Evolutionary conservation across 1,140 invertebrate genomes (phyloP), one percentile per base, ranked within the genome.

Genomic region (Ceratina japonica): DNA sequence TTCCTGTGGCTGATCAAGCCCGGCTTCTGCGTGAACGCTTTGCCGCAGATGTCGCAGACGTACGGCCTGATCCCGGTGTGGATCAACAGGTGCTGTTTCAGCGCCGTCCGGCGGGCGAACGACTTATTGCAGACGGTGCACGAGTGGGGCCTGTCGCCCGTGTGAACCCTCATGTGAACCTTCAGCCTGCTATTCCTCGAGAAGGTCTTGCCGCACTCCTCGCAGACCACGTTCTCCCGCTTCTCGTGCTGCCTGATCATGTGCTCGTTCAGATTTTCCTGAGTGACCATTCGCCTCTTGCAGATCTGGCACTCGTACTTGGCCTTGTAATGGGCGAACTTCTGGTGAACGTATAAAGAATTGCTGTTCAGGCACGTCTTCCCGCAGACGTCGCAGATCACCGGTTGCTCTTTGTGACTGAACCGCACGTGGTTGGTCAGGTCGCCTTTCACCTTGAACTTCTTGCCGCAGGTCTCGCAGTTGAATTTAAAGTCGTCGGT

Each of bases 41-140:
- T 95, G 5, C 95, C 96, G 87, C 98, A 98, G 37, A 96, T 94
- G 27, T 95, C 94, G 89, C 97, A 98, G 49, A 95, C 94, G 87
- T 96, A 98, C 0, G 97, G 97, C 54, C 97, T 93, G 85, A 98
- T 96, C 0, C 97, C 96, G 0, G 96, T 96, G 84, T 97, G 97
- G 5, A 95, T 96, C 0, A 96, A 93, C 87, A 97, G 94, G 89
- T 98, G 97, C 22, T 93, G 91, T 44, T 91, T 91, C 8, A 93
- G 79, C 0, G 92, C 89, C 7, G 89, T 92, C 71, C 90, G 87
- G 58, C 91, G 80, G 0, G 90, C 91, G 75, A 94, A 94, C 0
- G 91, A 92, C 80, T 95, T 95, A 7, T 90, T 90, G 83, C 95
- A 96, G 44, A 95, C 88, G 12, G 93, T 92, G 81, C 95, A 96